These are phyloP conservation scores for Xenopus tropicalis DNA, from an alignment of 2,113 vertebrate genomes.

Conservation along the genomic window UCB_Xtro_10.0 CM004446.2:94444001-94444500, in stretches of 20 bases:
- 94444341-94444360: slow-evolving; percentile 49
- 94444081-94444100: no score
- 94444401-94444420: slow-evolving; percentile 45
- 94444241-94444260: slow-evolving; percentile 92
- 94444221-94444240: slow-evolving; percentile 92
- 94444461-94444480: no score
- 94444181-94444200: slow-evolving; percentile 76
- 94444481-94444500: no score
- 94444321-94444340: slow-evolving; percentile 54
- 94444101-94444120: no score
- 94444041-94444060: no score
- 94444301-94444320: slow-evolving; percentile 53
- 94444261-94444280: slow-evolving; percentile 84
- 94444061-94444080: no score
- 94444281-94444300: slow-evolving; percentile 68
- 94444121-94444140: slow-evolving; percentile 46
- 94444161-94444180: slow-evolving; percentile 97
- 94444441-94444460: no score
- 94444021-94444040: no score
- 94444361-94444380: slow-evolving; percentile 37
- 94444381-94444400: slow-evolving; percentile 36
- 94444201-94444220: slow-evolving; percentile 84
- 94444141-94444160: slow-evolving; percentile 93
- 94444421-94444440: background rate
- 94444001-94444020: no score